Percentiles rank a stretch among this genome's conserved stretches.
Evolutionary conservation across 2,797 vertebrate genomes (phyloP).

Genomic region (Ctenosaura bakeri): DNA sequence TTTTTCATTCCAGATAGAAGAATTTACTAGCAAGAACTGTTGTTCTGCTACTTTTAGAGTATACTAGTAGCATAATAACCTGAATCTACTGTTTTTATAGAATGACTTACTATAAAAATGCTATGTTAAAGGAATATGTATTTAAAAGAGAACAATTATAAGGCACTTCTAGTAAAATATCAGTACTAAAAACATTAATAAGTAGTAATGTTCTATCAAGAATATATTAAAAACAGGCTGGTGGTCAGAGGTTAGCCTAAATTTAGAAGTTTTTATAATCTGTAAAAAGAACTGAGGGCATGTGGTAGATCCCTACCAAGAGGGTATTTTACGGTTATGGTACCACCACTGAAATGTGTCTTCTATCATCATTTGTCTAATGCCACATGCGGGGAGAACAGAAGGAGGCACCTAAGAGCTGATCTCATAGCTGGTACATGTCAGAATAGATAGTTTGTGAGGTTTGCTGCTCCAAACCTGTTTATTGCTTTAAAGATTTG

Average conservation of each 20-base stretch:
- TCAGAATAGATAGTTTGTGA: background rate
- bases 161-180: background rate
- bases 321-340: background rate
- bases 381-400: background rate
- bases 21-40: background rate
- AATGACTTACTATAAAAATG: background rate
- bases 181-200: background rate
- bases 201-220: background rate
- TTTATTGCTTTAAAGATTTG: background rate
- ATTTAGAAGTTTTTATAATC: background rate
- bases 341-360: background rate
- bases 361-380: background rate
- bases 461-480: background rate
- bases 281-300: background rate
- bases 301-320: background rate
- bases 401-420: background rate
- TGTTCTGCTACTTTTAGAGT: background rate
- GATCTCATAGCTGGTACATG: background rate
- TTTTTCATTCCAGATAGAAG: background rate
- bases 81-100: background rate
- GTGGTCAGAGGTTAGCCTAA: background rate
- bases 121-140: background rate
- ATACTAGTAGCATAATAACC: background rate
- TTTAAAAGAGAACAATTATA: background rate
- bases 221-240: background rate